phyloP scores from a whole-genome alignment of 2,797 vertebrate genomes.

The Smutsia gigantea region DNA sequence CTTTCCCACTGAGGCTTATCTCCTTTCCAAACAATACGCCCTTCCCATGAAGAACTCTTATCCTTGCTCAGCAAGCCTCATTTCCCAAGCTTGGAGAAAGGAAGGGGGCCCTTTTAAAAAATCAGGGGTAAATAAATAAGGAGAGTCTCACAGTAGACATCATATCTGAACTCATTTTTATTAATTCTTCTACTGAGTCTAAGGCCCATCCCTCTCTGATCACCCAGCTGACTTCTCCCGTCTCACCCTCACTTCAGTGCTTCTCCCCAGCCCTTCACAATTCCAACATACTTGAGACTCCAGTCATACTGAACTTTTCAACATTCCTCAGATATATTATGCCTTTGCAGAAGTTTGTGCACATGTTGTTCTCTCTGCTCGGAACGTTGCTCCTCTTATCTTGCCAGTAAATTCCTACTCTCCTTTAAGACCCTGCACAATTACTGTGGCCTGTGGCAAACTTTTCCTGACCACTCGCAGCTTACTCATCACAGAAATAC shows the following conservation, averaged over 20 bases:
- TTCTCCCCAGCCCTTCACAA: neutral
- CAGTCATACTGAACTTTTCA: constrained; percentile 44
- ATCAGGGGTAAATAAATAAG: neutral
- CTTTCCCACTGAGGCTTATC: neutral
- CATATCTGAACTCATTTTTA: neutral
- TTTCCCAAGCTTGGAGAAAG: neutral
- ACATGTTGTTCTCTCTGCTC: constrained; percentile 1
- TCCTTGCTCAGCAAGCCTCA: neutral
- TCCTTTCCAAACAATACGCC: neutral
- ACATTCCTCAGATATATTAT: constrained; percentile 64
- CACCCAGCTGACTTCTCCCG: neutral
- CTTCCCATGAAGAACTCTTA: neutral
- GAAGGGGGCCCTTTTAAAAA: neutral
- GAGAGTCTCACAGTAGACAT: neutral
- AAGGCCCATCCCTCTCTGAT: neutral
- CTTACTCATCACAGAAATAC: neutral
- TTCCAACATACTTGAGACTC: neutral
- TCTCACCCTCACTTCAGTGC: neutral
- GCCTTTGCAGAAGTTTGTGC: neutral
- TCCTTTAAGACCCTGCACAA: constrained; percentile 36
- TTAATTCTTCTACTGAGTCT: neutral
- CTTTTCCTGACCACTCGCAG: neutral
- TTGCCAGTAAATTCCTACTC: constrained; percentile 36
- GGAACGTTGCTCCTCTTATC: constrained; percentile 47
- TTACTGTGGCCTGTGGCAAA: constrained; percentile 38